Evolutionary conservation across 2,113 vertebrate species (phyloP), one percentile per base, ranked within the genome.

Genomic region (Toxotes jaculatrix): DNA sequence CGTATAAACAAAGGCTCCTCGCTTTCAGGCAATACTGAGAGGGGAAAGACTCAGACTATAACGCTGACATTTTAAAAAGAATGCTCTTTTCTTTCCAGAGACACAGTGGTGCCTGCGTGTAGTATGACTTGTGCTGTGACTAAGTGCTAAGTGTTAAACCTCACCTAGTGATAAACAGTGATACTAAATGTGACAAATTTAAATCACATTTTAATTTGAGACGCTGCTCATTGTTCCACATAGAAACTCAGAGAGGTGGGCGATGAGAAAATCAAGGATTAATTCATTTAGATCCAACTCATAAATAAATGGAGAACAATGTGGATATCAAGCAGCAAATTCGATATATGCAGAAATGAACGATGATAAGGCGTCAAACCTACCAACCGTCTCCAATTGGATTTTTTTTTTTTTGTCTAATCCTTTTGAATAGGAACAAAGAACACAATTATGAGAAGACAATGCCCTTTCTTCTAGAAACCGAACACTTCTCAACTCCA

Each of bases 361-460:
- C 17, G 13, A 74, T 45, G 77, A 91, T 87, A 83, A 91, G 53
- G 53, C 43, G 12, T 65, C 64, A 53, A 79, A 89, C 43, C 84
- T 59, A 69, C 82, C 77, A 57, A 59, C 45, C 45, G 40, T 76
- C 86, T 80, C 78, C 74, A 74, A 74, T 84, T 84, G 64, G 81
- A 84, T 84, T 88, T 21, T 85, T 27, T 27, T 27, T 27, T 27
- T 27, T 84, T 75, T 75, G 11, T 77, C 19, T 82, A 70, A 86
- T 86, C 77, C 64, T 17, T 79, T 83, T 86, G 43, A 86, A 75
- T 32, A 3, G 32, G 53, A 79, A 70, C 63, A 84, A 79, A 70
- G 77, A 79, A 76, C 14, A 68, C 76, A 86, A 88, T 90, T 65
- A 88, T 61, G 17, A 81, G 38, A 73, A 84, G 56, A 88, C 86